These are phyloP conservation scores for Gymnothorax reevesii DNA, from an alignment of 2,797 vertebrate genomes.

Conservation along the genomic window DNA sequence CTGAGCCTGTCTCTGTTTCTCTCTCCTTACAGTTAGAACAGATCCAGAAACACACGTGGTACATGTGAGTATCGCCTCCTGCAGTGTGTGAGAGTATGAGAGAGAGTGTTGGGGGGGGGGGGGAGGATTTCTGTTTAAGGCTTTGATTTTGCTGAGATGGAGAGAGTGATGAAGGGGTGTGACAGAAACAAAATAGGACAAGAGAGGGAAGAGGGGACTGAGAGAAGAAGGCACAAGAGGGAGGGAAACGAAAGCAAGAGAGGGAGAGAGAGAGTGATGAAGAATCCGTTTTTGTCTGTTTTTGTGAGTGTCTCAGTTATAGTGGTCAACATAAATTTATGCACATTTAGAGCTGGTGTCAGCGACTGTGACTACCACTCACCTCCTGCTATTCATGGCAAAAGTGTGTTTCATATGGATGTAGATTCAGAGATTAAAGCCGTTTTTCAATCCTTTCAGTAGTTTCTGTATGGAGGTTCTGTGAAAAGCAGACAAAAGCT, in stretches of 20 bases:
- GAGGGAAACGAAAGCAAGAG: too few species aligned
- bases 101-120: not conserved
- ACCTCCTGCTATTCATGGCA: too few species aligned
- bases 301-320: not conserved
- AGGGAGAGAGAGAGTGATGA: not conserved
- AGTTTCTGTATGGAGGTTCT: too few species aligned
- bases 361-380: not conserved
- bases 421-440: too few species aligned
- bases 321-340: not conserved
- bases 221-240: too few species aligned
- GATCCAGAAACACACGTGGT: slow-evolving; percentile 99
- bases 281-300: not conserved
- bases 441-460: too few species aligned
- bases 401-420: too few species aligned
- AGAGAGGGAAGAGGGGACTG: not conserved
- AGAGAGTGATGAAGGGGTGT: not conserved
- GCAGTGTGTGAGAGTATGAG: not conserved
- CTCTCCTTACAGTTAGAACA: slow-evolving; percentile 89
- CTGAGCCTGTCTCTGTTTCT: slow-evolving; percentile 32
- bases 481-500: too few species aligned
- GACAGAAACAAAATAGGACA: not conserved
- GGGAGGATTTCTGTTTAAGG: not conserved
- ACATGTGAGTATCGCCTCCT: slow-evolving; percentile 86
- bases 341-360: not conserved
- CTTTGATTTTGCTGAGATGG: not conserved